A percentile compares a stretch with the other conserved stretches of the same genome.
Conservation (phyloP, 2,797 vertebrate species). For the Myotis vivesi region DNA sequence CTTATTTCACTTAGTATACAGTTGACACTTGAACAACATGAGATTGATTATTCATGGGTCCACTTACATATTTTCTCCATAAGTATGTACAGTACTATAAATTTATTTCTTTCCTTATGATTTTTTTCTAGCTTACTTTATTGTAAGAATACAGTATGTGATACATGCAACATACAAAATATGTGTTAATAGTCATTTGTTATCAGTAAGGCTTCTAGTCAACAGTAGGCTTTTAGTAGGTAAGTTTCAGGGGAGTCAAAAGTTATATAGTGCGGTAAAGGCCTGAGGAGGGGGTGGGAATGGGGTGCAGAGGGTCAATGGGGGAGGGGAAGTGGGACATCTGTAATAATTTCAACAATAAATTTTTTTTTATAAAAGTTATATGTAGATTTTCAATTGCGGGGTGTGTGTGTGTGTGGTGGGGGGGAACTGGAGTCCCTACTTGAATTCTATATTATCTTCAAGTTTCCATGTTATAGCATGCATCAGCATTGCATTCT, state of each 20-base stretch:
- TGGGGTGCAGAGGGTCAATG: too few species aligned
- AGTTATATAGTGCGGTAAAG: too few species aligned
- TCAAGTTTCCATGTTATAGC: not conserved
- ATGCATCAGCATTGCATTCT: not conserved
- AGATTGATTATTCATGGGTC: not conserved
- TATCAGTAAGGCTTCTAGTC: not conserved
- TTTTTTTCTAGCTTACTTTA: not conserved
- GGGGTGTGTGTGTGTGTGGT: too few species aligned
- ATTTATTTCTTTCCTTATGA: not conserved
- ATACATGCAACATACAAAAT: not conserved
- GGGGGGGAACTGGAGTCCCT: too few species aligned
- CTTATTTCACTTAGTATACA: not conserved
- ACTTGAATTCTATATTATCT: not conserved
- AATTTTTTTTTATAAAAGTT: not conserved
- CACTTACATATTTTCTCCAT: not conserved
- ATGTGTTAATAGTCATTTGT: not conserved
- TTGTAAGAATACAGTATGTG: not conserved
- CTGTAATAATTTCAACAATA: too few species aligned
- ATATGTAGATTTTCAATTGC: not conserved
- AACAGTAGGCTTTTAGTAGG: not conserved
- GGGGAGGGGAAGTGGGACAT: too few species aligned
- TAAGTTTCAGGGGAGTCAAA: not conserved
- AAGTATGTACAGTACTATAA: not conserved
- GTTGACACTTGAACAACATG: not conserved
- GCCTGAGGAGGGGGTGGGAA: too few species aligned